Percentiles rank a stretch among this genome's conserved stretches.
Conservation (phyloP, 2,888 invertebrate species). For the Epistrophe grossulariae region DNA sequence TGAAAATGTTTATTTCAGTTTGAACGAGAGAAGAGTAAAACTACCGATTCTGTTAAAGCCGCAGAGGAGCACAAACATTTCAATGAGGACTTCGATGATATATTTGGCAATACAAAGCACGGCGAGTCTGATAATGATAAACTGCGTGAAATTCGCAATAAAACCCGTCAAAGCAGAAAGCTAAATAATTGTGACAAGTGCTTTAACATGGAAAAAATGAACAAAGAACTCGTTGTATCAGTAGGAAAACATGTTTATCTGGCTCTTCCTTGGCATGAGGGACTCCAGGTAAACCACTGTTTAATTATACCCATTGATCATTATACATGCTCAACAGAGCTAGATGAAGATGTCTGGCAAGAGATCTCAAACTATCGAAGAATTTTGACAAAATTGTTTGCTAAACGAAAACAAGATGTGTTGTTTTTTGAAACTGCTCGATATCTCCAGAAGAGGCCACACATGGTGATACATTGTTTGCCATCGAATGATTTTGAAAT, state of each 20-base stretch:
- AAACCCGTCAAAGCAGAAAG: conserved; percentile 88
- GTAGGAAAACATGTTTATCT: conserved; percentile 93
- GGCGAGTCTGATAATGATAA: conserved; percentile 87
- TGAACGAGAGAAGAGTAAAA: conserved; percentile 91
- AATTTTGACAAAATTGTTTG: conserved; percentile 91
- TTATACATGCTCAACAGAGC: conserved; percentile 89
- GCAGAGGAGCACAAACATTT: conserved; percentile 87
- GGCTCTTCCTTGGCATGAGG: conserved; percentile 91
- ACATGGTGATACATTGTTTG: conserved; percentile 95
- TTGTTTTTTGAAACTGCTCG: conserved; percentile 96
- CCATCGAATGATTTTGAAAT: conserved; percentile 93
- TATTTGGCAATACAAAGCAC: conserved; percentile 88
- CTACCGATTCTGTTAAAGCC: conserved; percentile 91
- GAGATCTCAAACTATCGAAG: conserved; percentile 92
- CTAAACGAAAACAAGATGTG: conserved; percentile 89
- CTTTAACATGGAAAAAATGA: conserved; percentile 90
- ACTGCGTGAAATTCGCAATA: conserved; percentile 89
- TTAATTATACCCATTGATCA: conserved; percentile 94
- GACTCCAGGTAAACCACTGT: conserved; percentile 94
- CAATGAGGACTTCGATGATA: conserved; percentile 92
- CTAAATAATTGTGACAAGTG: conserved; percentile 93
- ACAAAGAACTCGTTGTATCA: conserved; percentile 93
- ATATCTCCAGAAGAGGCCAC: conserved; percentile 89
- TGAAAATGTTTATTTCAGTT: conserved; percentile 85
- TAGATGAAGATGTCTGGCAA: conserved; percentile 97